Evolutionary conservation across 1,140 invertebrate genomes (phyloP).

Genomic region (Hyles euphorbiae): DNA sequence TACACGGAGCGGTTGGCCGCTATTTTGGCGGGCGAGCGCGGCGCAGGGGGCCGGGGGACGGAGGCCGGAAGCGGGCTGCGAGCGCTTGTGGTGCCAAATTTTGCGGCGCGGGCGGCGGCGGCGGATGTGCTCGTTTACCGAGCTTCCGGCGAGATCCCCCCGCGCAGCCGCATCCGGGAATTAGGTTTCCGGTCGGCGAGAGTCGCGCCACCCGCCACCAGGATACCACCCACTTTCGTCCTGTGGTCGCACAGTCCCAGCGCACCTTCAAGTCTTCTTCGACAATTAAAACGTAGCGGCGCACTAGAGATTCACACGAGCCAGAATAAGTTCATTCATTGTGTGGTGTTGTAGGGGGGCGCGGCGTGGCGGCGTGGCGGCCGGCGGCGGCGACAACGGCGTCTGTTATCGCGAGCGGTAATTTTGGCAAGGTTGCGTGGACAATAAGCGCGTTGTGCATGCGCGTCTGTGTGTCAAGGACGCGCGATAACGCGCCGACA

Average conservation of each 20-base stretch:
- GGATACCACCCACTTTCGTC: constrained; percentile 63
- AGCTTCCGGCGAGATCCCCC: constrained; percentile 78
- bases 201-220: constrained; percentile 52
- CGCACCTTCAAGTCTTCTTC: no score
- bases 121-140: constrained; percentile 77
- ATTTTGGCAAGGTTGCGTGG: constrained; percentile 67
- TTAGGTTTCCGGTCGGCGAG: constrained; percentile 70
- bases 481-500: constrained; percentile 59
- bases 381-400: constrained; percentile 30
- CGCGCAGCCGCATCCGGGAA: constrained; percentile 71
- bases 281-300: no score
- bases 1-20: constrained; percentile 73
- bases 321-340: neutral
- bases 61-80: constrained; percentile 68
- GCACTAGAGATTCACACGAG: no score
- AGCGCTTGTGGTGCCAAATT: constrained; percentile 71
- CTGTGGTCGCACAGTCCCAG: constrained; percentile 18
- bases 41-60: constrained; percentile 48
- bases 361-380: constrained; percentile 6
- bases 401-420: constrained; percentile 49
- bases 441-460: constrained; percentile 66
- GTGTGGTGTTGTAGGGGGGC: neutral
- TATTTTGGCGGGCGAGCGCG: constrained; percentile 69
- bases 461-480: constrained; percentile 71
- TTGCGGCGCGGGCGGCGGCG: constrained; percentile 70